Evolutionary conservation across 2,113 vertebrate genomes (phyloP).

Genomic region (Maylandia zebra): DNA sequence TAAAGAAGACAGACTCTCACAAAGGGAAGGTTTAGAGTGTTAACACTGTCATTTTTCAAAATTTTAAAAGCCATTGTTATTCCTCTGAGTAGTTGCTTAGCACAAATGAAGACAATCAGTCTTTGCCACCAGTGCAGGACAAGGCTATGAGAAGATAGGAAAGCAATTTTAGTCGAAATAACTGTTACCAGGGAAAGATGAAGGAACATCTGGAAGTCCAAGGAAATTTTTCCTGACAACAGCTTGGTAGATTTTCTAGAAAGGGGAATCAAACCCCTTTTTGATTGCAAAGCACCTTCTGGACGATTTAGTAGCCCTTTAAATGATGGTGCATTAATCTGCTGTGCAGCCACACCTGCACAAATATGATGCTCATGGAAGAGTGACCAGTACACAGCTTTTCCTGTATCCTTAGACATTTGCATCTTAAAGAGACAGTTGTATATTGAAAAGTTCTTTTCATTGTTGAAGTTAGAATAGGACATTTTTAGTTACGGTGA

Average conservation of each 20-base stretch:
- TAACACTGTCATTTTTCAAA: background rate
- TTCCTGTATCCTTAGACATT: background rate
- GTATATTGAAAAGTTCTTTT: background rate
- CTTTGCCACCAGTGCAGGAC: background rate
- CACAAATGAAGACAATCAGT: background rate
- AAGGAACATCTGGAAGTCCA: background rate
- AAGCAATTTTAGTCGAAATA: background rate
- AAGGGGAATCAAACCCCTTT: background rate
- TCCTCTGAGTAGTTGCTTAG: background rate
- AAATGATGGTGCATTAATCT: too few relatives aligned
- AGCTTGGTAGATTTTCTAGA: background rate
- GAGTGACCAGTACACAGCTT: background rate
- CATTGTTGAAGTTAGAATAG: background rate
- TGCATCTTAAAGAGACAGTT: background rate
- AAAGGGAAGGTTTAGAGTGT: background rate
- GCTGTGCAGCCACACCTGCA: background rate
- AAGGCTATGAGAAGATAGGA: background rate
- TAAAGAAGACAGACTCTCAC: background rate
- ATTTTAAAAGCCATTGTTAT: background rate
- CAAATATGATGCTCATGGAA: background rate
- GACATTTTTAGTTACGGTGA: background rate
- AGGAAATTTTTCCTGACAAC: background rate
- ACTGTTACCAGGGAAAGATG: background rate
- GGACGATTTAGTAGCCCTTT: background rate
- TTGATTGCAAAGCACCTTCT: background rate